Evolutionary conservation across 2,797 vertebrate genomes (phyloP), one percentile per base, ranked within the genome.

Genomic region (Silurus aristotelis): DNA sequence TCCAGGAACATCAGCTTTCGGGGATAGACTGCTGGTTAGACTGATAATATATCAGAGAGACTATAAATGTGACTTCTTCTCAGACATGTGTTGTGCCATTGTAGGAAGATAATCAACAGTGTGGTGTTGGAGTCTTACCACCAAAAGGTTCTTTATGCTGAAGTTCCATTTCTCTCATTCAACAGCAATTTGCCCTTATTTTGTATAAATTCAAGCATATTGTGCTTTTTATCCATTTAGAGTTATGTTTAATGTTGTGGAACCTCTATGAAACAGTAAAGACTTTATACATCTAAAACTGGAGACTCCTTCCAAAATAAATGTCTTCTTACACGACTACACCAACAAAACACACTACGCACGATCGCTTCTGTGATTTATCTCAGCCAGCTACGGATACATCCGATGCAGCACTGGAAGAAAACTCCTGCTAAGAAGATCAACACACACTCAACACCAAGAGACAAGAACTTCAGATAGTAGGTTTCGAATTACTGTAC

Each of bases 61-160:
- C 38, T 55, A 52, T 52, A 71, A 84, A 70, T 48, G 60, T 58
- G 83, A 90, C 67, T 63, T 25, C 1, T 15, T 55, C 71, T 25
- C 46, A 73, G n/a, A 55, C 3, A 77, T 38, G 25, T 7, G 60
- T 3, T 63, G 20, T 46, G 4, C 17, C 3, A 20, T 31, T 58
- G 10, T 20, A 77, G 55, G 17, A 76, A 77, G 19, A 20, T 58
- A 73, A 55, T 55, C 72, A 25, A 0, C 12, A 38, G 6, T 73
- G 48, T 3, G 10, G 68, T 46, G 12, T 19, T 48, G 71, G 4
- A 6, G 46, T 71, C 19, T 52, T 14, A n/a, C 20, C 46, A n/a
- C 10, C 43, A 0, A 1, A 14, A 72, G 1, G 10, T 2, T 48
- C 8, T 13, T 48, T n/a, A n/a, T 48, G 10, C 43, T n/a, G 10